Evolutionary conservation across 2,888 invertebrate genomes (phyloP).

Genomic region (Phengaris alcon): DNA sequence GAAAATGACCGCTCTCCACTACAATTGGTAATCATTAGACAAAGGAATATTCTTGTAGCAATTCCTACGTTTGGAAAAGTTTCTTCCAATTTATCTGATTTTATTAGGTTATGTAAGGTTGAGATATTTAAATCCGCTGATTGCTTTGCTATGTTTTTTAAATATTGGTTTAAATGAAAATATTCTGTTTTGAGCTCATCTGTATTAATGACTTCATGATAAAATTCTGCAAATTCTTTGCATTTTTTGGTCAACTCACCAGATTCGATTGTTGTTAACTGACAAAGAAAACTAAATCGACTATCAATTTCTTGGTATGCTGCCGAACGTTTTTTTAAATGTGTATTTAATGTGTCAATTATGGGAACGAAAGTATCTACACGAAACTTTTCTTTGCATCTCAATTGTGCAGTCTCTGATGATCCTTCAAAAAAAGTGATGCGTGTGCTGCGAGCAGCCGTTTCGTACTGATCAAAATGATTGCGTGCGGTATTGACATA

Average conservation of each 20-base stretch:
- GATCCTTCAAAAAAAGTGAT: slow-evolving; percentile 37
- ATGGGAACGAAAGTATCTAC: slow-evolving; percentile 36
- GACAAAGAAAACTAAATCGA: too few species aligned
- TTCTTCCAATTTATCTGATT: slow-evolving; percentile 34
- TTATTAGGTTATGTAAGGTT: slow-evolving; percentile 31
- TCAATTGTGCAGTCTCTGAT: slow-evolving; percentile 33
- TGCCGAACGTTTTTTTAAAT: slow-evolving; percentile 34
- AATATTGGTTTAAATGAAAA: too few species aligned
- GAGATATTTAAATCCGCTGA: neutral
- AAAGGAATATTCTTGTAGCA: slow-evolving; percentile 34
- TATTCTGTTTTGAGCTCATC: too few species aligned
- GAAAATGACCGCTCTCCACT: slow-evolving; percentile 33
- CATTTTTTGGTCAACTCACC: too few species aligned
- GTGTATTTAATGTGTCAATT: slow-evolving; percentile 33
- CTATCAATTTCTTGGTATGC: slow-evolving; percentile 31
- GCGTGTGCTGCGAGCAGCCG: slow-evolving; percentile 31
- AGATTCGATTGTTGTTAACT: neutral
- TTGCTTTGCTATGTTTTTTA: too few species aligned
- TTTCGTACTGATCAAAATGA: slow-evolving; percentile 21
- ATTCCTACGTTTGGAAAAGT: slow-evolving; percentile 25
- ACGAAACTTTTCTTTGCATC: slow-evolving; percentile 38
- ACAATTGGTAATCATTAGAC: slow-evolving; percentile 32
- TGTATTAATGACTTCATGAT: too few species aligned
- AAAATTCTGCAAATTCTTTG: too few species aligned
- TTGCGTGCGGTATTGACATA: slow-evolving; percentile 29